Base-by-base conservation (phyloP, 2,888 invertebrate species). In the Rhagonycha fulva region DNA sequence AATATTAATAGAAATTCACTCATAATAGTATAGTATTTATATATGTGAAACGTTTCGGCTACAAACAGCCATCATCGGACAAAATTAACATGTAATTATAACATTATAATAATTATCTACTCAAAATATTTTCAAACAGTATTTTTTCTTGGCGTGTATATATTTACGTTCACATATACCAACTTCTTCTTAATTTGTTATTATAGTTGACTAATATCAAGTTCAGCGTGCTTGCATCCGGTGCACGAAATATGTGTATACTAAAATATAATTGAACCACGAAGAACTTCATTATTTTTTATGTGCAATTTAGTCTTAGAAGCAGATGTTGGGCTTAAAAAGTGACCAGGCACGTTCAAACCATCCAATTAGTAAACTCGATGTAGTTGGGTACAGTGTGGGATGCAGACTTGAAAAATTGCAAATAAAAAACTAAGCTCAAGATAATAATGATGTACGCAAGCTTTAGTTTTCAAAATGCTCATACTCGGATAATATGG, bases 301-400 rank as follows among this genome's bases (percentile, higher is more conserved):
- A 81, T 81, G 80, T 81, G 80, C 79, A 77, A 77, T 79, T 81
- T 78, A 77, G 78, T 79, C 72, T 76, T 74, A 77, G 76, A 77
- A 78, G 76, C 80, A 80, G 76, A 78, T 79, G 79, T 77, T 79
- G 74, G 76, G 76, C 75, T 75, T 72, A 73, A 76, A 78, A 78
- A 75, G 70, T 76, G 78, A 79, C 79, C 76, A 72, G 74, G 82
- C 82, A 82, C 82, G 82, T 82, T 76, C 81, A 72, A 80, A 78
- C 79, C 79, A 81, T 82, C 81, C 80, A 78, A 78, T 78, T 78
- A 78, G 76, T 74, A 71, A 70, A 75, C 70, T 69, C 75, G 30
- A 69, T 61, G 66, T 74, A 26, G 63, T 70, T 70, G 70, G 70
- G 19, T 63, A 26, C 70, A 72, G 47, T 72, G 77, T 77, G 67